Base-by-base conservation (phyloP, 2,797 vertebrate species). In the Pachyuromys duprasi region DNA sequence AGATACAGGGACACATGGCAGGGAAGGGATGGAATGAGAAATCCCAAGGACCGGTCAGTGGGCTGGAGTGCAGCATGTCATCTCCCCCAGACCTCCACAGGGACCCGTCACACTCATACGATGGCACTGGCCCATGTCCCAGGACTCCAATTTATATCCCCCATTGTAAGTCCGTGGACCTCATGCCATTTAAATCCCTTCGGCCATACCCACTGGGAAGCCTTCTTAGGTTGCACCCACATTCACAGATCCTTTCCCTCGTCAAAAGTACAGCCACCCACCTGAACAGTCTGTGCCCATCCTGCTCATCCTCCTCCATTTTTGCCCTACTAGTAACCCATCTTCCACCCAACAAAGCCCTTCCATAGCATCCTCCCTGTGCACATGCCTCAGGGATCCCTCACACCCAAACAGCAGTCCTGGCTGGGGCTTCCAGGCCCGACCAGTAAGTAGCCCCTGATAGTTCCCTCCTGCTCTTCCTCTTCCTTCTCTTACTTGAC, bases 1-100 rank as follows among this genome's bases (percentile, higher is more conserved):
- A 55, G 28, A 0, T 0, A 1, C 18, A 70, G 45, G 31, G 26
- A 22, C 15, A 8, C 55, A 1, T 0, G 0, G 39, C 6, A 4
- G n/a, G 70, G 22, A 31, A 60, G 80, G 33, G 72, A 7, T 13
- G 13, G 18, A 13, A 5, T 8, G 4, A 86, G 65, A 24, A 5
- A 36, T 49, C 24, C 22, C 80, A 4, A 13, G 62, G 0, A 24
- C 12, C 53, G 42, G 67, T 45, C 33, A 62, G 9, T 0, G 13
- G 9, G 9, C 67, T 24, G 55, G 62, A 39, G 7, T 8, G 26
- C 70, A 76, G 31, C 74, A 31, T 36, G 62, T 24, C 6, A 0
- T 20, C n/a, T 67, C 60, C 28, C 42, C 42, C 6, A 33, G 86
- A 45, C 22, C 87, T 49, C 28, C 72, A n/a, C 57, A 17, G 74